These are phyloP conservation scores for Notarius quadriscutis DNA, from an alignment of 2,113 vertebrate species.

Conservation along the genomic window DNA sequence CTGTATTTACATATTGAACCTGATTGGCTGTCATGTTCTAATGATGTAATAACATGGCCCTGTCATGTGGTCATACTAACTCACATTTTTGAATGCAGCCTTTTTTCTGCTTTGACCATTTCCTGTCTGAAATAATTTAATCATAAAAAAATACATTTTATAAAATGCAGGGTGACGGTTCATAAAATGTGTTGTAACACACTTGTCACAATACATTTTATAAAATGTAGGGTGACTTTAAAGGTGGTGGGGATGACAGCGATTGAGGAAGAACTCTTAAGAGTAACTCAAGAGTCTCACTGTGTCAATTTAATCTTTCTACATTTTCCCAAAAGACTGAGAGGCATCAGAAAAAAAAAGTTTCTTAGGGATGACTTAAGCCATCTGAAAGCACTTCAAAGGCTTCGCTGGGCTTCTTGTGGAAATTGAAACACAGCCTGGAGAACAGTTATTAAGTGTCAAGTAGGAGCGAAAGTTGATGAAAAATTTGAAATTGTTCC, in stretches of 20 bases:
- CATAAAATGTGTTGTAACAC: background rate
- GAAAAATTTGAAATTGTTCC: constrained; percentile 7
- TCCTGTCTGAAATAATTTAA: background rate
- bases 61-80: background rate
- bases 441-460: constrained; percentile 18
- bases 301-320: constrained; percentile 16
- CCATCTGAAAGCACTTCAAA: background rate
- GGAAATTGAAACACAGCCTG: constrained; percentile 28
- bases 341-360: constrained; percentile 25
- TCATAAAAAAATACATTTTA: background rate
- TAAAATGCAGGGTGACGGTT: background rate
- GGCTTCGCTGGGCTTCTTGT: background rate
- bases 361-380: constrained; percentile 16
- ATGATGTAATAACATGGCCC: background rate
- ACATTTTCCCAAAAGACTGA: constrained; percentile 32
- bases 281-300: constrained; percentile 31
- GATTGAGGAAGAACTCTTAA: constrained; percentile 22
- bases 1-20: background rate
- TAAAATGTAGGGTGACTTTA: constrained; percentile 20
- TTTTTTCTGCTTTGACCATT: background rate
- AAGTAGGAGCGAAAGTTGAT: constrained; percentile 26
- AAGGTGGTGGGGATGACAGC: constrained; percentile 37
- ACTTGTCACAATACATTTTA: background rate
- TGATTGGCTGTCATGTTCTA: background rate
- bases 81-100: background rate